Evolutionary conservation across 1,140 invertebrate genomes (phyloP), one percentile per base, ranked within the genome.

Genomic region (Bombus difficillimus): DNA sequence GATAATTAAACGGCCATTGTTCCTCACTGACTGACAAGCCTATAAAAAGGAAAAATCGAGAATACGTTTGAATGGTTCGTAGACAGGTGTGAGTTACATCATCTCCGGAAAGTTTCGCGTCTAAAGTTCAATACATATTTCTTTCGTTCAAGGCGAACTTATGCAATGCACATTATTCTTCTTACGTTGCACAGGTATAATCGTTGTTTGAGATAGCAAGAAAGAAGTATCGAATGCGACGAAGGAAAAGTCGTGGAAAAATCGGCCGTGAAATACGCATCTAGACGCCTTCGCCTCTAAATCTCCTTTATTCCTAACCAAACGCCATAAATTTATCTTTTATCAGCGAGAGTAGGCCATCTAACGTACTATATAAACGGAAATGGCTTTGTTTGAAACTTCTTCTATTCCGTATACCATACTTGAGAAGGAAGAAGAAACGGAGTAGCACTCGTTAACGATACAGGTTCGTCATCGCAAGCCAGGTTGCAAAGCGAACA

Each of bases 1-100:
- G 73, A 34, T 75, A 75, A 75, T 75, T 75, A 75, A 75, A 12
- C 73, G n/a, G 13, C 41, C 32, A 75, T 75, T 75, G 32, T 75
- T 75, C 6, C 5, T 43, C 13, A 0, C 22, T 25, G 25, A 12
- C 53, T 25, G 57, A 53, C 9, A n/a, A 25, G 32, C 6, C 32
- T 8, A 5, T 25, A n/a, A 15, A 74, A 25, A 34, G 1, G 25
- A 13, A 39, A 37, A 25, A 25, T 25, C 18, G 25, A 39, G 37
- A n/a, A 41, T 13, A 13, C 2, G 25, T 72, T 72, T n/a, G 12
- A 71, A n/a, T 15, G 39, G 13, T n/a, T 72, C 22, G 34, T n/a
- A 47, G 22, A 9, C 18, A 75, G 18, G 2, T 8, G 22, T 15
- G 32, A 3, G 25, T 57, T 75, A 75, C 47, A 25, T 75, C 47